These are phyloP conservation scores for Polyergus mexicanus DNA, from an alignment of 1,140 invertebrate species.

Conservation along the genomic window DNA sequence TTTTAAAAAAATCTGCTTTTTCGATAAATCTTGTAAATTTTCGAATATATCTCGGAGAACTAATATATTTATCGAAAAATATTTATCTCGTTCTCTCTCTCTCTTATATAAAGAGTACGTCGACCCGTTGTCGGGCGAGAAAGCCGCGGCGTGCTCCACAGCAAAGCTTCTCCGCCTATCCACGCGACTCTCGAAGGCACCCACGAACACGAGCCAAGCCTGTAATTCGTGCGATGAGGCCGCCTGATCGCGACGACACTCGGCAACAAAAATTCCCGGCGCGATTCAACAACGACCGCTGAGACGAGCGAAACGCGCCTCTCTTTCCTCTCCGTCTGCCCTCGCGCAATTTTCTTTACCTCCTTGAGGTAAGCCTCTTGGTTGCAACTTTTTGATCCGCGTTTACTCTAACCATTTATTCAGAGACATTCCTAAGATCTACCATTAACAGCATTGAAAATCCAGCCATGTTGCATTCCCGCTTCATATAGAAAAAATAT, in stretches of 20 bases:
- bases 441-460: constrained; percentile 14
- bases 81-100: not conserved
- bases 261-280: constrained; percentile 73
- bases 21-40: not conserved
- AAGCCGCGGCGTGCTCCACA: constrained; percentile 55
- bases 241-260: constrained; percentile 83
- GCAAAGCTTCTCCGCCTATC: constrained; percentile 79
- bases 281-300: constrained; percentile 75
- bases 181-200: constrained; percentile 81
- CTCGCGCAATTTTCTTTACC: constrained; percentile 42
- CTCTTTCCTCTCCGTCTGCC: constrained; percentile 34
- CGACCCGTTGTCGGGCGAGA: constrained; percentile 36
- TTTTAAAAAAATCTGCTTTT: not conserved
- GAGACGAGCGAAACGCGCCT: constrained; percentile 56
- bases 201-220: constrained; percentile 79
- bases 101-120: not conserved
- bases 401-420: constrained; percentile 26
- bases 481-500: not conserved
- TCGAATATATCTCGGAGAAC: not conserved
- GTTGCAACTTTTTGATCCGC: constrained; percentile 28
- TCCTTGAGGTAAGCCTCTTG: not conserved
- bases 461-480: not conserved
- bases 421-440: constrained; percentile 22
- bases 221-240: constrained; percentile 84
- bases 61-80: not conserved